Evolutionary conservation across 2,797 vertebrate genomes (phyloP).

Genomic region (Steatocranus sp.): DNA sequence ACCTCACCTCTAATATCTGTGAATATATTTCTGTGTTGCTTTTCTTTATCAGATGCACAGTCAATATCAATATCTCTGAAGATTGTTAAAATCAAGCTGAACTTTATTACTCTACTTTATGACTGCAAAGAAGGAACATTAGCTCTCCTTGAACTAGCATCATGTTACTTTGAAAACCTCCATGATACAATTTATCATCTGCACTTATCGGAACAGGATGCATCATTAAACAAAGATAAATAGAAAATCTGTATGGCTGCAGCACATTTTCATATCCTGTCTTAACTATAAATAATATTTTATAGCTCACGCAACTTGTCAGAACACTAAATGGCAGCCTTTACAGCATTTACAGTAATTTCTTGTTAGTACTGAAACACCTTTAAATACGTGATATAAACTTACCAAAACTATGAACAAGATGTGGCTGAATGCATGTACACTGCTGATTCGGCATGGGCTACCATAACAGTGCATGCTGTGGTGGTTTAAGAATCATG

Average conservation of each 20-base stretch:
- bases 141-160: neutral
- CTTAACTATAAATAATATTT: neutral
- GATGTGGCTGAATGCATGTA: neutral
- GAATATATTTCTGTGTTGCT: neutral
- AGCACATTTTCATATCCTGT: neutral
- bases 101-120: neutral
- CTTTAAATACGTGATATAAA: neutral
- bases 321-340: neutral
- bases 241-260: neutral
- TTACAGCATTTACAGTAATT: neutral
- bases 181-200: neutral
- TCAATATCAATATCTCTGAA: neutral
- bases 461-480: neutral
- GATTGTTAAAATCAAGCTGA: neutral
- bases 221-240: neutral
- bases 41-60: neutral
- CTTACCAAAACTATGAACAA: neutral
- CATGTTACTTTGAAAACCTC: neutral
- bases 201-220: conserved; percentile 11
- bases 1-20: neutral
- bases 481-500: conserved; percentile 31
- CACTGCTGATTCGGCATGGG: neutral
- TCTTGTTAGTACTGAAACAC: neutral
- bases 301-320: neutral
- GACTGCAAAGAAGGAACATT: neutral